Conservation (phyloP, 2,888 invertebrate species). For the Rhagium mordax region DNA sequence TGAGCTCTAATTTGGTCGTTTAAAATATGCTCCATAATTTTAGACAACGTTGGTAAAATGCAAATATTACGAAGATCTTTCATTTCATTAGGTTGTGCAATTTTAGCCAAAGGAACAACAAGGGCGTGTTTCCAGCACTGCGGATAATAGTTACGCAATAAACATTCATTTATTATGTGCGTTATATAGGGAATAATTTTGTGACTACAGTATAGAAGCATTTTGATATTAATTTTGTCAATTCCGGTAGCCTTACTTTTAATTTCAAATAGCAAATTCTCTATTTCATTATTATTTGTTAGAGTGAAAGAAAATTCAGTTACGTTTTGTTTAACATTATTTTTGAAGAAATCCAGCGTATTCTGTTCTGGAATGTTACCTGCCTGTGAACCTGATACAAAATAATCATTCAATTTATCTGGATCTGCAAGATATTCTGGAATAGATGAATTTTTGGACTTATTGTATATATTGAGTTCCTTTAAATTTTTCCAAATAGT, state of each 20-base stretch:
- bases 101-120: too few relatives aligned
- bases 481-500: too few relatives aligned
- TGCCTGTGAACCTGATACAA: too few relatives aligned
- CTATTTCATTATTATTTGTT: background rate
- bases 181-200: background rate
- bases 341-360: too few relatives aligned
- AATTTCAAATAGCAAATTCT: background rate
- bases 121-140: background rate
- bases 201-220: background rate
- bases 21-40: background rate
- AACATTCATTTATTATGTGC: background rate
- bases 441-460: too few relatives aligned
- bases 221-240: background rate
- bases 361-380: too few relatives aligned
- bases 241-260: background rate
- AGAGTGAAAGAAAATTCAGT: too few relatives aligned
- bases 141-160: background rate
- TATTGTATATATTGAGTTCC: too few relatives aligned
- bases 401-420: too few relatives aligned
- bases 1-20: too few relatives aligned
- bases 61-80: constrained; percentile 7
- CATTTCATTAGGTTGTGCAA: background rate
- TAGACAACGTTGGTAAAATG: background rate
- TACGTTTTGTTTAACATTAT: too few relatives aligned
- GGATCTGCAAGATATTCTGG: too few relatives aligned